Conservation (phyloP, 2,888 invertebrate genomes). For the Calameuta filiformis region DNA sequence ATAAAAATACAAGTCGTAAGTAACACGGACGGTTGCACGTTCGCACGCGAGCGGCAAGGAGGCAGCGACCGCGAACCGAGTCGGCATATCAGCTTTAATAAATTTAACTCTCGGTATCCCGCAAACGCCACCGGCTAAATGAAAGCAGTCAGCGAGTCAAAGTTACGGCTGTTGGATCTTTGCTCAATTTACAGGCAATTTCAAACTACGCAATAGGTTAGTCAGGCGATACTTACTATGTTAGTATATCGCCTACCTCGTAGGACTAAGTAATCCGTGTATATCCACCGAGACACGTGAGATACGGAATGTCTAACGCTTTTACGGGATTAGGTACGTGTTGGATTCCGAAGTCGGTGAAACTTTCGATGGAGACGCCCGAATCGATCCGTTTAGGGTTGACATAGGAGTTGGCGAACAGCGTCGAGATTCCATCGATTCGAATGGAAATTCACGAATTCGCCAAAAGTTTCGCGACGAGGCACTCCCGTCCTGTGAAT, state of each 20-base stretch:
- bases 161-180: not conserved
- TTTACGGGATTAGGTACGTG: not conserved
- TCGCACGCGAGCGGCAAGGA: not conserved
- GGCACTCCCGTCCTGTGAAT: not conserved
- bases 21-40: not conserved
- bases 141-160: not conserved
- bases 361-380: not conserved
- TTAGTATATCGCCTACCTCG: not conserved
- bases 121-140: not conserved
- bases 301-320: not conserved
- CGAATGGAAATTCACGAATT: not conserved
- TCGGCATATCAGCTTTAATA: slow-evolving; percentile 7
- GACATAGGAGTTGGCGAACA: not conserved
- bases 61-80: not conserved
- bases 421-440: not conserved
- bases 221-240: not conserved
- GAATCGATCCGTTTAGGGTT: not conserved
- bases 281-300: not conserved
- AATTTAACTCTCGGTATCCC: slow-evolving; percentile 4
- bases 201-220: not conserved
- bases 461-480: not conserved
- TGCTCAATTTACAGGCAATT: not conserved
- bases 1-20: not conserved
- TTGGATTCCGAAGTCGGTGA: not conserved
- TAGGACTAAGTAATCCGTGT: not conserved